Evolutionary conservation across 2,113 vertebrate species (phyloP), one percentile per base, ranked within the genome.

Genomic region (Trichechus manatus): DNA sequence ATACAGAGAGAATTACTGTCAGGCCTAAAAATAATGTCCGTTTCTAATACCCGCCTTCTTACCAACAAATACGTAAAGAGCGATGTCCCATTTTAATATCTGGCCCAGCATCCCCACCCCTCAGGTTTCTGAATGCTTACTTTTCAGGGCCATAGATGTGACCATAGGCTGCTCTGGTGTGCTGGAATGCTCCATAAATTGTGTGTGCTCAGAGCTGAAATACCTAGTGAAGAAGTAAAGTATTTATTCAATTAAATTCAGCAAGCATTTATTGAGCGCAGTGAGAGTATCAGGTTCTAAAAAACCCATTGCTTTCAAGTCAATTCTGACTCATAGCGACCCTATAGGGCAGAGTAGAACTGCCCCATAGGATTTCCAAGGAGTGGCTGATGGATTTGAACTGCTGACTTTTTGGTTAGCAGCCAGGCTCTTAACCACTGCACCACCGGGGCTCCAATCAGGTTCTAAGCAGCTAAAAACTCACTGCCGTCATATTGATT

Each of bases 1-100:
- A 63, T 81, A 63, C 85, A 81, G 64, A 63, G 33, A 95, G 78
- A 96, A 94, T 97, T 70, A 92, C 95, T 81, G 63, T 56, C 59
- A 2, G n/a, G 29, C 59, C 74, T 63, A 27, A 85, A 84, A 44
- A 61, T 66, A 13, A 8, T 31, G 83, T 79, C 84, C 13, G 22
- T 75, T 47, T 81, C 87, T 94, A 50, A 70, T 42, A 29, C 82
- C 39, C 72, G 50, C 39, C 77, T 89, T 74, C 95, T 82, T 50
- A 75, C 23, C 42, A 70, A 70, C 70, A 80, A 61, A 90, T 56
- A 33, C 36, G 36, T 33, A 17, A 22, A 81, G 31, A 81, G 50
- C 42, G 20, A 25, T 17, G 47, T 50, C 63, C 93, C 44, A 9
- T 39, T 44, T 50, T 31, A 6, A 15, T 11, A 42, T 36, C 56